These are phyloP conservation scores for Rhizomys pruinosus DNA, from an alignment of 2,113 vertebrate genomes.

Conservation along the genomic window DNA sequence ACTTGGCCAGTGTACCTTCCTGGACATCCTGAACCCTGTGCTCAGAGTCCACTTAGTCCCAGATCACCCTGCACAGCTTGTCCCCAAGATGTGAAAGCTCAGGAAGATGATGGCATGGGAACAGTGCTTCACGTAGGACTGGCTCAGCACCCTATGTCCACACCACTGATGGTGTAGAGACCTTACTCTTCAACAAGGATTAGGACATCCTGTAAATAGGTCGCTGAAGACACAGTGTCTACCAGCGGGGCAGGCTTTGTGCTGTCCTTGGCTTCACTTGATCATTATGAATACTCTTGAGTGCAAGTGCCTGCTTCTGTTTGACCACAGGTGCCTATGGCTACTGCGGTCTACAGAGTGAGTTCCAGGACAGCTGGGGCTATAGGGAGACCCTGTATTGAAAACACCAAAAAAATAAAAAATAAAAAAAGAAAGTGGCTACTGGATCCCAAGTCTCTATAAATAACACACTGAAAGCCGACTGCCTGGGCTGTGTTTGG, in stretches of 20 bases:
- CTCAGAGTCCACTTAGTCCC: too few relatives aligned
- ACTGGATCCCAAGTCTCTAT: too few relatives aligned
- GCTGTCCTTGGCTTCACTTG: accelerated
- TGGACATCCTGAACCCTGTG: too few relatives aligned
- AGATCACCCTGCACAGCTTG: background rate
- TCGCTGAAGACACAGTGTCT: accelerated
- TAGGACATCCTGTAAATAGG: background rate
- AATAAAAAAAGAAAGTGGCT: too few relatives aligned
- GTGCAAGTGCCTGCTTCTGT: background rate
- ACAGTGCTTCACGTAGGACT: accelerated
- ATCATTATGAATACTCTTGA: background rate
- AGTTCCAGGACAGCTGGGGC: too few relatives aligned
- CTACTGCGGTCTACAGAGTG: too few relatives aligned
- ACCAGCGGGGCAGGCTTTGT: accelerated
- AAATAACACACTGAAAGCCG: too few relatives aligned
- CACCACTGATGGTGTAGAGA: background rate
- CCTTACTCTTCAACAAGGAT: background rate
- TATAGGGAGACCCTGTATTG: too few relatives aligned
- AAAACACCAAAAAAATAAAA: too few relatives aligned
- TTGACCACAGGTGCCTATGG: background rate
- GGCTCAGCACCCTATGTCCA: background rate
- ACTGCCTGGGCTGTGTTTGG: background rate
- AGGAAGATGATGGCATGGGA: accelerated
- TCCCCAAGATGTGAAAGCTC: background rate
- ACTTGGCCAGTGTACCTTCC: too few relatives aligned